Evolutionary conservation across 2,797 vertebrate genomes (phyloP), one percentile per base, ranked within the genome.

Genomic region (Nannoperca australis): DNA sequence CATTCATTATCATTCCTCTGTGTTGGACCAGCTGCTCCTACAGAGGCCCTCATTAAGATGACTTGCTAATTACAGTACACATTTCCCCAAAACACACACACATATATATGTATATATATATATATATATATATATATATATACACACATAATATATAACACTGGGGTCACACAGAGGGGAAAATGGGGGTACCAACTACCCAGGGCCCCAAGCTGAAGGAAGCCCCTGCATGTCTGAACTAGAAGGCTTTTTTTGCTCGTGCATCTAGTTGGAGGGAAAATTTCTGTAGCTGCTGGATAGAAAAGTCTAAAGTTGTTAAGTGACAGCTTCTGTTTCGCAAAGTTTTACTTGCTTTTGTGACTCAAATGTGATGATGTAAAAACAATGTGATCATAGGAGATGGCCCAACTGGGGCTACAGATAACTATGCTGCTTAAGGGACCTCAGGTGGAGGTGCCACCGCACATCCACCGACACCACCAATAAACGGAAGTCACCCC

Each of bases 1-100:
- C 62, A 90, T 91, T 94, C 93, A 95, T 95, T 94, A 95, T 91
- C 94, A 95, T 95, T 94, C 94, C 90, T 91, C 59, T 24, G 60
- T 53, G 73, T 73, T 56, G 55, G 84, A 90, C 88, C 95, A 95
- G 88, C 93, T 95, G 94, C 89, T 88, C 75, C 69, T 45, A 71
- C 83, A 71, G 50, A 92, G 73, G 88, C 92, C 70, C 60, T 91
- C 86, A 94, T 95, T 94, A 93, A 73, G 60, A 79, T 76, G 84
- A 73, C 88, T 81, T 84, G 62, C 59, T 92, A 92, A 92, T 90
- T 90, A 92, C 90, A 92, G 92, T 73, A 76, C 61, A 81, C 59
- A 67, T 38, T 34, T 76, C 75, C 4, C 70, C 63, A 83, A 89
- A 85, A 86, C 69, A 84, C 61, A 68, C 70, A 65, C 40, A 24